Base-by-base conservation (phyloP, 2,888 invertebrate species). In the Sarcophaga variegata region DNA sequence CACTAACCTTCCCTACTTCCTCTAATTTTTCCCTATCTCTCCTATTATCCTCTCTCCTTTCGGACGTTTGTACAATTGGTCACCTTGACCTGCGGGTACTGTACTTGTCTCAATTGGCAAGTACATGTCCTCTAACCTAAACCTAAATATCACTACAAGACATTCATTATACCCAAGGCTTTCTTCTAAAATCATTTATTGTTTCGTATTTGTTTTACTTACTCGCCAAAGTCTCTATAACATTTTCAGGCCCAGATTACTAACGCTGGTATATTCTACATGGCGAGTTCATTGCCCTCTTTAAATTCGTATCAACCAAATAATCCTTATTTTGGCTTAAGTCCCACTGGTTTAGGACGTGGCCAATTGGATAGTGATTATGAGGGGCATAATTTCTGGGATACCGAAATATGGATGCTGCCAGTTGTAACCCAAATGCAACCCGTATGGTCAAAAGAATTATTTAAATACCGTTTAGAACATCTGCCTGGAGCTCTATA, bases 351-450 rank as follows among this genome's bases (percentile, higher is more conserved):
- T 0, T 90, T 95, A 14, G 95, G 95, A 0, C 94, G 95, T 81
- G 92, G 91, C 8, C 89, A 92, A 79, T 88, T 92, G 10, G 90
- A 90, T 17, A 89, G 89, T 0, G 94, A 94, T 83, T 94, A 94
- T 84, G 85, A 93, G 94, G 95, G 95, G 17, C 95, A 95, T 89
- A 95, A 94, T 88, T 95, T 95, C 90, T 95, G 95, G 95, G 95
- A 95, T 88, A 95, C 95, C 0, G 95, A 95, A 91, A 95, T 94
- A 67, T 95, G 95, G 95, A 95, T 95, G 94, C 94, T 94, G 75
- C 95, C 95, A 0, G 92, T 94, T 0, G 94, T 95, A 6, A 91
- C 95, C 12, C 92, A 95, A 45, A 90, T 95, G 8, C 94, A 94
- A 67, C 94, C 94, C 0, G 89, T 91, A 6, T 94, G 95, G 90